Base-by-base conservation (phyloP, 2,113 vertebrate species). In the Ondatra zibethicus region DNA sequence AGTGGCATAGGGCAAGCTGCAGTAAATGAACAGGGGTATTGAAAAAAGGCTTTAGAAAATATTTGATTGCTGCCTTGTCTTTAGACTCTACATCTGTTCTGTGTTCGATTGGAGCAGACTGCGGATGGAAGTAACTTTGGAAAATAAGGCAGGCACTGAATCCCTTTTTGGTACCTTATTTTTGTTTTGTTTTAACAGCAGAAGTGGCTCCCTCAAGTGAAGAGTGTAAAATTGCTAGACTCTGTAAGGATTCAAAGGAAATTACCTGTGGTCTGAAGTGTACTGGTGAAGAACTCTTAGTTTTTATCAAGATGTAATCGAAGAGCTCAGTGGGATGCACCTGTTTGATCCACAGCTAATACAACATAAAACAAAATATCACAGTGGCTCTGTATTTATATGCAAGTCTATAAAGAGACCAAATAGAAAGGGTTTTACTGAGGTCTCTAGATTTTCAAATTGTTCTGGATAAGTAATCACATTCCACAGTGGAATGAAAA, bases 181-280 rank as follows among this genome's bases (percentile, higher is more conserved):
- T 89, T 96, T 93, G 68, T 92, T 95, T 96, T 95, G n/a, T 86
- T 97, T 96, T 94, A 91, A 85, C 45, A 97, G 17, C 42, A 88
- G 72, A 72, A 93, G 80, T 88, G 13, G 33, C 11, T 92, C 76
- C 92, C 93, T 93, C 65, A 90, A 92, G 93, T 81, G 66, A 97
- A 91, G 89, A 93, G 25, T 82, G 0, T 92, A 92, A 93, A 96
- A 94, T 89, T 96, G 68, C 58, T 80, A 17, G 11, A 84, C 52
- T 96, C 91, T 91, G 82, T 50, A 82, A 94, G 92, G 81, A 92
- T 50, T 11, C 33, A 86, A 81, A 88, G 92, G 61, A 97, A 97
- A 97, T 97, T 96, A 93, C 81, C 68, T 88, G 70, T 63, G 80
- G 72, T 66, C 55, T 82, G 50, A 96, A 91, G n/a, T 58, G 33